phyloP scores from a whole-genome alignment of 2,113 vertebrate species.

The Leptobrachium leishanense region DNA sequence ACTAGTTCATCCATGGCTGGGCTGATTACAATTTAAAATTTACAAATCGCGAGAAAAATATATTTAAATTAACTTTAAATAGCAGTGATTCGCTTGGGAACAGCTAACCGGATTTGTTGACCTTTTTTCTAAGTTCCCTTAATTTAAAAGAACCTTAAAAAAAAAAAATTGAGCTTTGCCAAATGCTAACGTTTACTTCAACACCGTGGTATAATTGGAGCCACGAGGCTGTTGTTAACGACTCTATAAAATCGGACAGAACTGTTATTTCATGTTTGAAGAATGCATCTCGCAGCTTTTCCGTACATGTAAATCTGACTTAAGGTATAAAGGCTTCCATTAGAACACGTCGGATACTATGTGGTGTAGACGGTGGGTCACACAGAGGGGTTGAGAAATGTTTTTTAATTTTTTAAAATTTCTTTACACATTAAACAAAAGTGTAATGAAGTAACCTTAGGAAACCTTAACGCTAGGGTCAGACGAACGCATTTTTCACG shows the following conservation, averaged over 20 bases:
- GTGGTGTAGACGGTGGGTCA: conserved; percentile 36
- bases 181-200: conserved; percentile 35
- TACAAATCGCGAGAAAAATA: too few species aligned
- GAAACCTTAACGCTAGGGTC: too few species aligned
- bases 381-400: conserved; percentile 23
- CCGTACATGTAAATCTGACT: conserved; percentile 41
- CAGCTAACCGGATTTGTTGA: conserved; percentile 21
- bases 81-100: neutral
- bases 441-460: too few species aligned
- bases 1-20: too few species aligned
- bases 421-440: too few species aligned
- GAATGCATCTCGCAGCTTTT: conserved; percentile 42
- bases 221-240: conserved; percentile 47
- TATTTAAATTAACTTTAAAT: too few species aligned
- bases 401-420: too few species aligned
- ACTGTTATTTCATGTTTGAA: conserved; percentile 48
- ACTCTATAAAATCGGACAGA: conserved; percentile 46
- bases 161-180: conserved; percentile 6
- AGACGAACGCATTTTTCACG: too few species aligned
- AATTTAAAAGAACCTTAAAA: conserved; percentile 29
- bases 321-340: conserved; percentile 45
- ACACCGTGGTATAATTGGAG: conserved; percentile 46
- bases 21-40: too few species aligned
- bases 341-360: conserved; percentile 39
- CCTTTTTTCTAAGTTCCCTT: conserved; percentile 11